Percentiles rank a stretch among this genome's conserved stretches.
Evolutionary conservation across 2,113 vertebrate genomes (phyloP).

Genomic region (Nymphicus hollandicus): DNA sequence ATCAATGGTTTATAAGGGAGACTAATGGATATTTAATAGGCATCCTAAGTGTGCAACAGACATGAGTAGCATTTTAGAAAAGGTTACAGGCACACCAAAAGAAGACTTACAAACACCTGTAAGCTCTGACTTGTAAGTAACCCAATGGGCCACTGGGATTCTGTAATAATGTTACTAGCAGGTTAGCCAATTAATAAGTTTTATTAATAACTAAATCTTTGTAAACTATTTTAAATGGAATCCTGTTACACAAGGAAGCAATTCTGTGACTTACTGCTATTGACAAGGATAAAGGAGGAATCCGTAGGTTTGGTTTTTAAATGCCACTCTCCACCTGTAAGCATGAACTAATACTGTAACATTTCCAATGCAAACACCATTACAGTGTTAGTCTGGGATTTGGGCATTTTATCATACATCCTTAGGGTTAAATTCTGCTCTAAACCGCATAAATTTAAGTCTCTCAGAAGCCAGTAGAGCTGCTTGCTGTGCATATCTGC

Average conservation of each 20-base stretch:
- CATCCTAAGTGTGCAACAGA: constrained; percentile 3
- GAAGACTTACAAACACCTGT: background rate
- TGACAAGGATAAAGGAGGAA: background rate
- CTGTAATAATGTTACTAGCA: background rate
- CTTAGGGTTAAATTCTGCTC: background rate
- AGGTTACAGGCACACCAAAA: background rate
- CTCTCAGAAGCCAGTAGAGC: background rate
- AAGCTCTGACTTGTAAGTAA: background rate
- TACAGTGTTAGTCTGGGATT: background rate
- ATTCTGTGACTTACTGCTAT: background rate
- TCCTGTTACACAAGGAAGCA: background rate
- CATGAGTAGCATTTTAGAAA: background rate
- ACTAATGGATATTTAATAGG: constrained; percentile 36
- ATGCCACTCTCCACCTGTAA: background rate
- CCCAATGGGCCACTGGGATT: background rate
- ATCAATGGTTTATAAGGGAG: constrained; percentile 26
- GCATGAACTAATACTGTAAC: background rate
- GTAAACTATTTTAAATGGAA: background rate
- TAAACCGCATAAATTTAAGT: background rate
- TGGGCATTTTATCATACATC: background rate
- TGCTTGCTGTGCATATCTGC: background rate
- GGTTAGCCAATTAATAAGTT: background rate
- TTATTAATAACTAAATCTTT: background rate
- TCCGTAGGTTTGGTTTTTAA: background rate
- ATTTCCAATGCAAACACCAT: constrained; percentile 12